phyloP scores from a whole-genome alignment of 2,888 invertebrate species.

The Rhingia rostrata region DNA sequence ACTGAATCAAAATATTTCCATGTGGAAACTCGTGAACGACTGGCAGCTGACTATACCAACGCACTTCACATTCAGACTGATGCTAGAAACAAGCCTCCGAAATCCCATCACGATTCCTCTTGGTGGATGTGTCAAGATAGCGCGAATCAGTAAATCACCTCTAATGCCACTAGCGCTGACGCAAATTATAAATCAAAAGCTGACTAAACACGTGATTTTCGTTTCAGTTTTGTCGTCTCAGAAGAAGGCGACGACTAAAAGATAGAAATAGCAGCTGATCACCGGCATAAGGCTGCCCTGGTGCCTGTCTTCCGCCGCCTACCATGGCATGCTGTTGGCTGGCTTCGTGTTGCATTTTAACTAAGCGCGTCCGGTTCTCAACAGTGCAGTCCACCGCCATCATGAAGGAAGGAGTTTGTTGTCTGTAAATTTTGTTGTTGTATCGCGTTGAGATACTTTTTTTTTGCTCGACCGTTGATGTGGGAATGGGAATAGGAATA shows the following conservation, averaged over 20 bases:
- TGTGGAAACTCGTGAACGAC: no score
- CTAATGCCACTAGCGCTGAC: conserved; percentile 48
- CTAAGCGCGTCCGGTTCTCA: conserved; percentile 56
- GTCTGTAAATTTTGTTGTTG: background rate
- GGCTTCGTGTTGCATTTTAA: conserved; percentile 63
- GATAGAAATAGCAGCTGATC: conserved; percentile 47
- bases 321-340: conserved; percentile 7
- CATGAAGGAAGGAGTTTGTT: conserved; percentile 5
- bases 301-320: background rate
- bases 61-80: conserved; percentile 6
- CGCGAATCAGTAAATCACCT: conserved; percentile 51
- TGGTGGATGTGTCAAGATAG: conserved; percentile 27
- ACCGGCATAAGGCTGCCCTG: conserved; percentile 23
- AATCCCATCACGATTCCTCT: background rate
- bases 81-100: conserved; percentile 20
- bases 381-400: background rate
- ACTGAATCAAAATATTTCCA: conserved; percentile 5
- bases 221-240: background rate
- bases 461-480: background rate
- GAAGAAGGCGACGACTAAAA: conserved; percentile 1
- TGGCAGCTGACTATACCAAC: no score
- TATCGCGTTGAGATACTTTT: conserved; percentile 20
- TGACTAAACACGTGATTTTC: conserved; percentile 48
- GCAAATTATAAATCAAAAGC: conserved; percentile 62
- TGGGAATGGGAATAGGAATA: background rate